phyloP scores from a whole-genome alignment of 2,113 vertebrate genomes.

The Puma concolor region DNA sequence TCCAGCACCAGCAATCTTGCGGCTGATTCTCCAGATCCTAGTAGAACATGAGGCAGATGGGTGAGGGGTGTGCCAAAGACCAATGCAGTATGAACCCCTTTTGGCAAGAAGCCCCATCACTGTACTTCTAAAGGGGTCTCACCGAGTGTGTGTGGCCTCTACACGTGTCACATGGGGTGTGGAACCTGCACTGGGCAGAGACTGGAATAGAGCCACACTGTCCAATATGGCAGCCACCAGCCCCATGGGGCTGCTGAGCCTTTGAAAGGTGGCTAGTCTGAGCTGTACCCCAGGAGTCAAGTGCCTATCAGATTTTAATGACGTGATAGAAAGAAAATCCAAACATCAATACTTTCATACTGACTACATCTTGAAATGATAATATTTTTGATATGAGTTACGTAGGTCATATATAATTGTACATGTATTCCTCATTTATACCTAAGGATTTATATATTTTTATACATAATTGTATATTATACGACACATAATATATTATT shows the following conservation, averaged over 20 bases:
- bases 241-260: neutral
- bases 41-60: neutral
- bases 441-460: neutral
- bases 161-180: accelerated
- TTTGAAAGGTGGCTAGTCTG: too few relatives aligned
- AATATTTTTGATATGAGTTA: neutral
- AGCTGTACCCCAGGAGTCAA: neutral
- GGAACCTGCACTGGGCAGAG: neutral
- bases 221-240: accelerated
- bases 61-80: neutral
- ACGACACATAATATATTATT: neutral
- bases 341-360: neutral
- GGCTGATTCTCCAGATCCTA: neutral
- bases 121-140: neutral
- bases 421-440: neutral
- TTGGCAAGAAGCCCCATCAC: neutral
- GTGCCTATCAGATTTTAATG: neutral
- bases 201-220: neutral
- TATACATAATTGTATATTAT: neutral
- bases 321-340: too few relatives aligned
- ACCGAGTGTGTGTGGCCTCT: neutral
- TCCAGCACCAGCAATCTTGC: neutral
- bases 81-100: accelerated
- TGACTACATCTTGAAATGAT: neutral
- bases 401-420: neutral